Conservation (phyloP, 2,888 invertebrate genomes). For the Syrista parreyssii region DNA sequence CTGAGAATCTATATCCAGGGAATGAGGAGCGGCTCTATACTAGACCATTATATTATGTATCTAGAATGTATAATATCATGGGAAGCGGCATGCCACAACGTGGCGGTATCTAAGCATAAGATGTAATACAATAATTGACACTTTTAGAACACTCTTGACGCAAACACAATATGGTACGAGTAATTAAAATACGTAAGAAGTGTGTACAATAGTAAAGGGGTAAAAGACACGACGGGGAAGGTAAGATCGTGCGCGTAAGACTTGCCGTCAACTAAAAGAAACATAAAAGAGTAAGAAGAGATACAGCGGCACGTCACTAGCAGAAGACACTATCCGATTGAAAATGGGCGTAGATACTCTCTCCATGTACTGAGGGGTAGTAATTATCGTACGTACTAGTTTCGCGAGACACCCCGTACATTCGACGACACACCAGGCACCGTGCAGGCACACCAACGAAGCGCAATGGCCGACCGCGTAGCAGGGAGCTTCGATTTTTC, state of each 20-base stretch:
- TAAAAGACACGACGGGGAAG: neutral
- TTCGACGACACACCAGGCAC: conserved; percentile 8
- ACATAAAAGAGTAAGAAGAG: neutral
- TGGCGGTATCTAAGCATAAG: neutral
- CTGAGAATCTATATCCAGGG: neutral
- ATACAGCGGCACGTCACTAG: neutral
- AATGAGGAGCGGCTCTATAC: neutral
- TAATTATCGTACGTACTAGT: neutral
- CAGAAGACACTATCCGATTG: neutral
- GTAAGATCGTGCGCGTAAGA: neutral
- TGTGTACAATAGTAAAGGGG: neutral
- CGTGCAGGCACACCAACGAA: conserved; percentile 29
- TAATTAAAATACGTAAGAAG: neutral
- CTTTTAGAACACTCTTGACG: neutral
- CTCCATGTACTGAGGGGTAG: neutral
- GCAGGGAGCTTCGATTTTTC: conserved; percentile 18
- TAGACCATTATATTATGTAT: neutral
- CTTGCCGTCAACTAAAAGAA: neutral
- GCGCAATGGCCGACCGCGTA: conserved; percentile 56
- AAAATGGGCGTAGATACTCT: neutral
- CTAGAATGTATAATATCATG: neutral
- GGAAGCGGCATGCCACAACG: neutral
- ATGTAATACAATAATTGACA: neutral
- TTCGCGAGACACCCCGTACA: conserved; percentile 23
- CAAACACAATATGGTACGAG: neutral